Conservation (phyloP, 1,140 invertebrate genomes). For the Linepithema humile region DNA sequence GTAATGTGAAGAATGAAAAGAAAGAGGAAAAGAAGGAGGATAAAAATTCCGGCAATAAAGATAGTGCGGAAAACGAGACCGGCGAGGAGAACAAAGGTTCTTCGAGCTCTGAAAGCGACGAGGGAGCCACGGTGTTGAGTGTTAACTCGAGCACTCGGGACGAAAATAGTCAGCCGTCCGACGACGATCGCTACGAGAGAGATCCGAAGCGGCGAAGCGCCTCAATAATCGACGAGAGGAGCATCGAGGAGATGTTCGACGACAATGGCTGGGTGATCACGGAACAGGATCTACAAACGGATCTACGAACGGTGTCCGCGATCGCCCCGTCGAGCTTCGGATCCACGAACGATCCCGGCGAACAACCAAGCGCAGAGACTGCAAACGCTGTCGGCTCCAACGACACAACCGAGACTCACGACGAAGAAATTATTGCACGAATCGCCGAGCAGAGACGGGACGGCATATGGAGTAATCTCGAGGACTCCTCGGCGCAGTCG, state of each 20-base stretch:
- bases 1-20: conserved; percentile 53
- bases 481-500: neutral
- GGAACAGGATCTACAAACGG: conserved; percentile 65
- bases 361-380: conserved; percentile 24
- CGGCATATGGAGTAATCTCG: neutral
- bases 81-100: conserved; percentile 33
- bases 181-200: conserved; percentile 11
- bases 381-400: neutral
- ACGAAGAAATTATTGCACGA: conserved; percentile 2
- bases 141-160: conserved; percentile 1
- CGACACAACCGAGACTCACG: neutral
- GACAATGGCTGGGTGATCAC: conserved; percentile 81
- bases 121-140: conserved; percentile 46
- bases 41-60: neutral
- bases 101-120: conserved; percentile 47
- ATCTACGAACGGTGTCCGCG: neutral
- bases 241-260: conserved; percentile 78
- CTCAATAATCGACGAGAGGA: conserved; percentile 63
- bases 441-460: neutral
- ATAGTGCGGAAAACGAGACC: neutral
- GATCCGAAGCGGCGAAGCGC: conserved; percentile 56
- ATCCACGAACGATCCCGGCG: neutral
- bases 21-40: conserved; percentile 6
- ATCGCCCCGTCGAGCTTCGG: neutral
- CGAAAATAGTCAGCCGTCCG: conserved; percentile 16